These are phyloP conservation scores for Cyclargus thomasi DNA, from an alignment of 1,140 invertebrate species.

Conservation along the genomic window DNA sequence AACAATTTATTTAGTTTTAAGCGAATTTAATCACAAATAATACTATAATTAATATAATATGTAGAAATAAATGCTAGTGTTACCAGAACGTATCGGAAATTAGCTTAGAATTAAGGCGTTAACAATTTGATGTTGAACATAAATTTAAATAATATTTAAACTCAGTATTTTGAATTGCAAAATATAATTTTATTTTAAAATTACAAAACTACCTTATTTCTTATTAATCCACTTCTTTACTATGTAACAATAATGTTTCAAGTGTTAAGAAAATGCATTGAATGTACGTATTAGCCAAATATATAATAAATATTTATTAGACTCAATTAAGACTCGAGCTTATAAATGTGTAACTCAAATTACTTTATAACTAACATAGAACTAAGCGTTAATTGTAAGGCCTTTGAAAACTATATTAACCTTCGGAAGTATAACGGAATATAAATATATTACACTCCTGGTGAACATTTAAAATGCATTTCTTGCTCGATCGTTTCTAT, in stretches of 20 bases:
- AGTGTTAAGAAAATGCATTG: too few species aligned
- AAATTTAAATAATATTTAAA: too few species aligned
- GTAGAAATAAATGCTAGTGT: conserved; percentile 11
- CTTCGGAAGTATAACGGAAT: background rate
- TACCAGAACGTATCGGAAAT: background rate
- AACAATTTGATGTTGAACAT: too few species aligned
- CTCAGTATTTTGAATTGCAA: too few species aligned
- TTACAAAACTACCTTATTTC: too few species aligned
- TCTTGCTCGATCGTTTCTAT: too few species aligned
- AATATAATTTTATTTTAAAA: too few species aligned
- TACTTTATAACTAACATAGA: conserved; percentile 8
- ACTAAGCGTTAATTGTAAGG: conserved; percentile 12
- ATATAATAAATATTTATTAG: conserved; percentile 5
- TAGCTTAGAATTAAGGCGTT: background rate
- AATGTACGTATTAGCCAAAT: too few species aligned
- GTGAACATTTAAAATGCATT: too few species aligned
- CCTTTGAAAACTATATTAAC: background rate
- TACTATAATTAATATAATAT: conserved; percentile 14
- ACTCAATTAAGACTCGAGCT: background rate
- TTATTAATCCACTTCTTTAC: too few species aligned
- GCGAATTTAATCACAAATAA: conserved; percentile 14
- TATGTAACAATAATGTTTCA: too few species aligned
- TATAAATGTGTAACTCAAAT: background rate
- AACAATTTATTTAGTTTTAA: background rate
- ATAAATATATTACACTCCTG: background rate